Evolutionary conservation across 2,888 invertebrate genomes (phyloP), one percentile per base, ranked within the genome.

Genomic region (Drosophila neonasuta): DNA sequence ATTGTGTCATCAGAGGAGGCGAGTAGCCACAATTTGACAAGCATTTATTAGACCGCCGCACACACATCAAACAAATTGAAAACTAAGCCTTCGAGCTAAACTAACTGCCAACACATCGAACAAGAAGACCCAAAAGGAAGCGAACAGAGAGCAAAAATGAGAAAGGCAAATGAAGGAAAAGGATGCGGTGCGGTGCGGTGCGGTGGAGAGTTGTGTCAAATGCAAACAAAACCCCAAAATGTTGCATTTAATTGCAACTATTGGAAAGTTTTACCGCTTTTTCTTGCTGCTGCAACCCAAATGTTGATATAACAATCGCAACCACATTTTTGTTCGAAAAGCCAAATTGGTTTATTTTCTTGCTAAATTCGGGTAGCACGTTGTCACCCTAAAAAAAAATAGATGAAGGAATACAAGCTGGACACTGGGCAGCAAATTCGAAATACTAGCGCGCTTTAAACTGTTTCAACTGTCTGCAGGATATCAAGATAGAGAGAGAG

Each of bases 321-420:
- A 61, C 75, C 48, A 46, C 57, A 70, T 61, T 74, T 61, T 74
- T 73, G 64, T 58, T 48, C 64, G 29, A 8, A 65, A 68, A 68
- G 57, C 61, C 62, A 75, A 81, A 71, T 80, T 68, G 72, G 70
- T 84, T 84, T 81, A 81, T 81, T 79, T 81, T 79, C 79, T 79
- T 63, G 74, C 58, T 54, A 67, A 63, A 63, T 71, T 68, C 50
- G 36, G 49, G 34, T 34, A 45, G 48, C 66, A 73, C 57, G 56
- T 66, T 68, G 62, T 59, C 65, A 48, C 30, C 20, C 5, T n/a
- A 30, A 13, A 10, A 15, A 39, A 39, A 15, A 30, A 11, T 13
- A 11, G 17, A 32, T 10, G 1, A 10, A 11, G 15, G 5, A 5
- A n/a, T 8, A 30, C 20, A 7, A 45, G 45, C 42, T 15, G 39